phyloP scores from a whole-genome alignment of 2,113 vertebrate species.

The Passer montanus region DNA sequence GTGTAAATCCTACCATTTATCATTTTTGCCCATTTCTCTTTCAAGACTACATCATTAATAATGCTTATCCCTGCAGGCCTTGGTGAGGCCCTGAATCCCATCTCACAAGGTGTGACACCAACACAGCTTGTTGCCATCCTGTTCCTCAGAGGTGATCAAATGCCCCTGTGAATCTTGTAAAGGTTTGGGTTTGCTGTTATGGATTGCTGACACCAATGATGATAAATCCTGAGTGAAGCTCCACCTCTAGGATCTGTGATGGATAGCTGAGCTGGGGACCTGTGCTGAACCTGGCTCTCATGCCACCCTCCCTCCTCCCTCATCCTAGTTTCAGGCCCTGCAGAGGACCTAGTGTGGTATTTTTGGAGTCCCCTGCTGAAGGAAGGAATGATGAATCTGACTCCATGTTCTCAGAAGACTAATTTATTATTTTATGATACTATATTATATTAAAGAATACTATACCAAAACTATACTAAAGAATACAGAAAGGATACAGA shows the following conservation, averaged over 20 bases:
- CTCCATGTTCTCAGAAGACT: too few species aligned
- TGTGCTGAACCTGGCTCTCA: not conserved
- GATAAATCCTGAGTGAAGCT: not conserved
- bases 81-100: not conserved
- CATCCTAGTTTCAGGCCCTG: not conserved
- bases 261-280: accelerated
- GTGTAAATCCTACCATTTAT: not conserved
- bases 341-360: not conserved
- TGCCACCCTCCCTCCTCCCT: not conserved
- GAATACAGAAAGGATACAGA: too few species aligned
- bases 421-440: too few species aligned
- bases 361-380: too few species aligned
- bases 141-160: accelerated
- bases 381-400: too few species aligned
- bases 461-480: too few species aligned
- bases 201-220: accelerated
- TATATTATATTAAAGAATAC: too few species aligned
- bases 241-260: not conserved
- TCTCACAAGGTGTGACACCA: not conserved
- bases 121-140: not conserved
- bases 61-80: not conserved
- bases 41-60: not conserved
- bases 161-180: accelerated
- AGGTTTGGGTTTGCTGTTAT: not conserved
- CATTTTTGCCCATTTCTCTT: not conserved